A percentile compares a stretch with the other conserved stretches of the same genome.
These are phyloP conservation scores for Aurelia aurita complex sp. Pacific DNA, from an alignment of 30 jellyfish, hydroid and myxozoan species.

Conservation along the genomic window DNA sequence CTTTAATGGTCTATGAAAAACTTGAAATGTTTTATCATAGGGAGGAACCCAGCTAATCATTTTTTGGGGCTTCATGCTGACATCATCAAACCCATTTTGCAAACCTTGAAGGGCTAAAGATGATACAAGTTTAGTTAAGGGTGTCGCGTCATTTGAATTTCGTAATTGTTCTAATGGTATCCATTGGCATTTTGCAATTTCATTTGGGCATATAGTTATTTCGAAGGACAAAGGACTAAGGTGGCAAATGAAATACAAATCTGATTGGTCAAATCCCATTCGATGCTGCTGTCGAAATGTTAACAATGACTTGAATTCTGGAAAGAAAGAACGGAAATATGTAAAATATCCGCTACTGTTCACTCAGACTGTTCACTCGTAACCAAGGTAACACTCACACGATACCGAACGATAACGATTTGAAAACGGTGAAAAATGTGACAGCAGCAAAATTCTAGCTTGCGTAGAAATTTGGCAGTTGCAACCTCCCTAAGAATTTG, in stretches of 20 bases:
- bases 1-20: constrained; percentile 50
- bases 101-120: constrained; percentile 51
- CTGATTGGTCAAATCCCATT: constrained; percentile 83
- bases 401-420: too few species aligned
- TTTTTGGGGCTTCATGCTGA: constrained; percentile 50
- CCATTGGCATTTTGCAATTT: constrained; percentile 87
- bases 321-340: constrained; percentile 3
- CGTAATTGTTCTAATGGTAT: constrained; percentile 50
- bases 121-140: constrained; percentile 77
- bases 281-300: constrained; percentile 92
- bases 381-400: too few species aligned
- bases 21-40: constrained; percentile 58
- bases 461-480: too few species aligned
- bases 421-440: too few species aligned
- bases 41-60: constrained; percentile 89
- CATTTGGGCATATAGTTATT: constrained; percentile 71
- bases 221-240: constrained; percentile 76
- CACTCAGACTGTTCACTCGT: too few species aligned
- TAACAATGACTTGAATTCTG: constrained; percentile 83
- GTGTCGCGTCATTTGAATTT: constrained; percentile 73
- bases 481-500: too few species aligned
- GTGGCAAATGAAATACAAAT: constrained; percentile 92
- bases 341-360: too few species aligned
- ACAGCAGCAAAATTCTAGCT: too few species aligned
- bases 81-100: constrained; percentile 60